Evolutionary conservation across 2,888 invertebrate genomes (phyloP).

Genomic region (Chymomyza procnemis): DNA sequence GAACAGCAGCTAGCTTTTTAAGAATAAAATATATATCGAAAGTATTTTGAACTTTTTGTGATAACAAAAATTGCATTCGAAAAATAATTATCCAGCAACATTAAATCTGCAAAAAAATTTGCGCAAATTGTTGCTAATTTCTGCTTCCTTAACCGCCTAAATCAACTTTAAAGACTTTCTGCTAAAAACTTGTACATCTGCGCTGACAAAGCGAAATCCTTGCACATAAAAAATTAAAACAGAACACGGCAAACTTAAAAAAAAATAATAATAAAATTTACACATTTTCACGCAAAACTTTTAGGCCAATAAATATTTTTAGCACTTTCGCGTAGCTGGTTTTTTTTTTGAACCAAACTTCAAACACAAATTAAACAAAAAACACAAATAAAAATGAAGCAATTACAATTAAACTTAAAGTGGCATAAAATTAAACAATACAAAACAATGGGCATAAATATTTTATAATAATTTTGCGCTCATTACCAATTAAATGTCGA

Average conservation of each 20-base stretch:
- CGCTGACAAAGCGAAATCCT: too few relatives aligned
- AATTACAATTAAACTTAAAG: neutral
- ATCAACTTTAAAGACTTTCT: too few relatives aligned
- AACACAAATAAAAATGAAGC: neutral
- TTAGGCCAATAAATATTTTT: neutral
- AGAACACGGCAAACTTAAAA: conserved; percentile 16
- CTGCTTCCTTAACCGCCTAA: too few relatives aligned
- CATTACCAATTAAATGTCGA: conserved; percentile 72
- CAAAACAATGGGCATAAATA: conserved; percentile 65
- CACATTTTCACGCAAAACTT: neutral
- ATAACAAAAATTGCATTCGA: too few relatives aligned
- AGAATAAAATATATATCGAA: too few relatives aligned
- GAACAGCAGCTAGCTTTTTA: too few relatives aligned
- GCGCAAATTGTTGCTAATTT: too few relatives aligned
- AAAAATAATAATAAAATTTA: conserved; percentile 3
- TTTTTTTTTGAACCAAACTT: neutral
- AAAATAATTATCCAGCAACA: too few relatives aligned
- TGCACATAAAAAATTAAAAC: conserved; percentile 26
- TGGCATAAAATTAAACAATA: conserved; percentile 38
- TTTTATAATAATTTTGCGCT: conserved; percentile 50
- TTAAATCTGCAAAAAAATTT: too few relatives aligned
- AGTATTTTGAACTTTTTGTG: too few relatives aligned
- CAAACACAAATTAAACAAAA: neutral
- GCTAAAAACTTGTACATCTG: too few relatives aligned
- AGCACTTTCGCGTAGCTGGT: too few relatives aligned